These are phyloP conservation scores for Suricata suricatta DNA, from an alignment of 2,113 vertebrate genomes.

Conservation along the genomic window DNA sequence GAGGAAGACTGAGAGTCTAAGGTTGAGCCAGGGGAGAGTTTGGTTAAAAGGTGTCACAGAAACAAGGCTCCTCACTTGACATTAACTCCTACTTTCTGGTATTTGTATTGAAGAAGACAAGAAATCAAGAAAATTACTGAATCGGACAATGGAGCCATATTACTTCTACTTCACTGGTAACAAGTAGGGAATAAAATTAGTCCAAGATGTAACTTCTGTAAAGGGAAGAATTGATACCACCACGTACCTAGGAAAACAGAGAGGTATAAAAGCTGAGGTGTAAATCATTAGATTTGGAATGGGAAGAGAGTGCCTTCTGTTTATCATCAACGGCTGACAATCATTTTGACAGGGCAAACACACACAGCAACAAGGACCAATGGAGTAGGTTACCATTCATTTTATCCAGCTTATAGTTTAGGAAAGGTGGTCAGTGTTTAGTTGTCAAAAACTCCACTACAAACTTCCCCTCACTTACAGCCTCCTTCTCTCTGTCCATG, in stretches of 20 bases:
- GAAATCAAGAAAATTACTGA: not conserved
- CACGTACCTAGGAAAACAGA: not conserved
- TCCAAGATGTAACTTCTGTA: not conserved
- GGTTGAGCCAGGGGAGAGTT: not conserved
- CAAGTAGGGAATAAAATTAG: not conserved
- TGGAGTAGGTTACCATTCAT: not conserved
- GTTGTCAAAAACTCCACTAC: not conserved
- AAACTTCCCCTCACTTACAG: slow-evolving; percentile 87
- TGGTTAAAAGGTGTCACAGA: not conserved
- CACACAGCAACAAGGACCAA: not conserved
- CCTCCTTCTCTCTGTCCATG: slow-evolving; percentile 98
- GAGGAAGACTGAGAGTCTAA: not conserved
- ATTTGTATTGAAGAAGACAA: not conserved
- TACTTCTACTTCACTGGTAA: not conserved
- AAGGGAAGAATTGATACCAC: not conserved
- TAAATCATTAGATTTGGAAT: not conserved
- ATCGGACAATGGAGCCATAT: rapidly evolving
- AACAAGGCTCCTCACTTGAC: not conserved
- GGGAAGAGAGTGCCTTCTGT: not conserved
- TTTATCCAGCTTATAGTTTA: not conserved
- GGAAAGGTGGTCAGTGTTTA: not conserved
- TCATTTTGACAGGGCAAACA: not conserved
- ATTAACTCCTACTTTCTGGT: not conserved
- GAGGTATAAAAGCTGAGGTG: not conserved
- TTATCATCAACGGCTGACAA: not conserved